Evolutionary conservation across 2,888 invertebrate species (phyloP), one percentile per base, ranked within the genome.

Genomic region (Drosophila anceps): DNA sequence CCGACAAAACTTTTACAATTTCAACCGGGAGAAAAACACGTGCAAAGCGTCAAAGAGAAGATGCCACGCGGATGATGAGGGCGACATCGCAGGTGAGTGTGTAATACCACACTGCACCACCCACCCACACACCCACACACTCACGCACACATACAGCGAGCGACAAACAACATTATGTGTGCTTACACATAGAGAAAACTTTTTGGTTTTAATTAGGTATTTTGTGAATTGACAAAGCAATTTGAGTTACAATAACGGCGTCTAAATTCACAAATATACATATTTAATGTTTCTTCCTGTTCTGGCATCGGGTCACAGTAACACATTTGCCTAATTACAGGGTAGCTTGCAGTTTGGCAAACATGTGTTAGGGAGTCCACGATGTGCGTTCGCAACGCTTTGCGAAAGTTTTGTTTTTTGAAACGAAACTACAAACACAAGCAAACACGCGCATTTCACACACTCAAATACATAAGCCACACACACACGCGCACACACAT

Each of bases 1-100:
- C 67, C 55, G 65, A 67, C 79, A 81, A 89, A 84, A 89, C 82
- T 89, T 89, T 89, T 89, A 87, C 84, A 89, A 89, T 84, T 89
- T 89, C 72, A 87, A 64, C 63, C 72, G 66, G 84, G 82, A 71
- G 82, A 73, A 81, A 88, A 87, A 84, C 89, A 84, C 89, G 87
- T 81, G 82, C 87, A 87, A 74, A 76, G 82, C 87, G 73, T 89
- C 84, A 84, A 89, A 86, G 83, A 61, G 74, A 86, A 75, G 75
- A 81, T 71, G 78, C 71, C 48, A 71, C 57, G 70, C 48, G 41
- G 53, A 64, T 65, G 69, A 75, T 71, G 70, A 62, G 51, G 55
- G 61, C 71, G 63, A 54, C 73, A 62, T 48, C 48, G 62, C 63
- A 58, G 41, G 53, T 59, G 67, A 68, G 58, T 35, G 57, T 53